Evolutionary conservation across 1,140 invertebrate genomes (phyloP), one percentile per base, ranked within the genome.

Genomic region (Trachelipus rathkii): DNA sequence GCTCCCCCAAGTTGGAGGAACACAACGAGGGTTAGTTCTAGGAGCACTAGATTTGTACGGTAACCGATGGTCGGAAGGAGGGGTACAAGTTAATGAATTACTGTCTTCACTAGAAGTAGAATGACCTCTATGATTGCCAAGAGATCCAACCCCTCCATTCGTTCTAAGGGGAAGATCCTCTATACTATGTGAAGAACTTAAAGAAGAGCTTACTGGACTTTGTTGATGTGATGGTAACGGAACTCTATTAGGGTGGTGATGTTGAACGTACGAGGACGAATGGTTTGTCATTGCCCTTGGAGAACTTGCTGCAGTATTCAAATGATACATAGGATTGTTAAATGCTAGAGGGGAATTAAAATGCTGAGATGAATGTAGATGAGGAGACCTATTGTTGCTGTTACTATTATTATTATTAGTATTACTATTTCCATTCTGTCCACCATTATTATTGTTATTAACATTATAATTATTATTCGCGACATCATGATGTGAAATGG

Each of bases 251-350:
- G 73, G 60, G 68, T 78, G 78, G 46, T 77, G 68, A 44, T 79
- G 78, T 43, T 78, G 71, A 70, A 72, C 43, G 19, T 76, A 46
- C 72, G 77, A 75, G 21, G 76, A 68, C 13, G 77, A 74, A 46
- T 70, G 68, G 24, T 78, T 78, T 67, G 76, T 73, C 21, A 77
- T 73, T 19, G 76, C 69, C 67, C 80, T 73, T n/a, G 78, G 78
- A 33, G 78, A 79, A 77, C 78, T 81, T 13, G 78, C 79, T 23
- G 76, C 76, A 21, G 74, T 68, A 66, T 81, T 78, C 71, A 84
- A 81, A 72, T 85, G 83, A 84, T 95, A 95, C 68, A 94, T 90
- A 3, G 93, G 93, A 86, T 95, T 95, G 46, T 92, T 91, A 82
- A 95, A 95, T 44, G 93, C 93, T 70, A 95, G 84, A 7, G 93